Conservation (phyloP, 2,888 invertebrate genomes). For the Nyleta sp. region DNA sequence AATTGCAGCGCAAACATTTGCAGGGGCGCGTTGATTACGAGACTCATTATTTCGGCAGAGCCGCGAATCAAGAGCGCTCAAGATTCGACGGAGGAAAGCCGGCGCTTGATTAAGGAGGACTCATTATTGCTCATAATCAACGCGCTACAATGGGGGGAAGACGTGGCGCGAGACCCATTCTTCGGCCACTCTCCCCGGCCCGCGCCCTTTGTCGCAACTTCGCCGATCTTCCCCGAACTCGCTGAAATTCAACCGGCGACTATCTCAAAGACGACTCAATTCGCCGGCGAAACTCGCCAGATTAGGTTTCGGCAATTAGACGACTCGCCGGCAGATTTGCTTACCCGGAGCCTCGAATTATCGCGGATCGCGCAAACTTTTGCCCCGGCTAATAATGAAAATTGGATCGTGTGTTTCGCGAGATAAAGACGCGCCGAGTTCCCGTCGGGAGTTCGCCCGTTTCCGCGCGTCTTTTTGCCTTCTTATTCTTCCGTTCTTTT, state of each 20-base stretch:
- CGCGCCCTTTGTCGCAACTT: constrained; percentile 1
- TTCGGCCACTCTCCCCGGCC: neutral
- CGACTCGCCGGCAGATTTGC: constrained; percentile 60
- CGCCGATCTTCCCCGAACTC: too few species aligned
- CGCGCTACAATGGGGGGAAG: constrained; percentile 69
- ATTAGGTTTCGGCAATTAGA: constrained; percentile 70
- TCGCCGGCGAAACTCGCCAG: constrained; percentile 60
- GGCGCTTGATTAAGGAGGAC: constrained; percentile 67
- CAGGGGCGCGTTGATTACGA: constrained; percentile 76
- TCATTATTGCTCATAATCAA: constrained; percentile 80
- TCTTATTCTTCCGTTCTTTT: constrained; percentile 14
- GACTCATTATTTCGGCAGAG: constrained; percentile 79
- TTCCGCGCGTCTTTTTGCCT: neutral
- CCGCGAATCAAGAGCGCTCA: constrained; percentile 75
- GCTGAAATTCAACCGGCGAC: constrained; percentile 22
- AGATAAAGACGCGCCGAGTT: constrained; percentile 30
- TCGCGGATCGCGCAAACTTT: constrained; percentile 50
- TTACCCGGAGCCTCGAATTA: constrained; percentile 47
- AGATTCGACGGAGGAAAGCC: constrained; percentile 71
- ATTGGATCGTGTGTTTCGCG: constrained; percentile 55
- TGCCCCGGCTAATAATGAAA: constrained; percentile 49
- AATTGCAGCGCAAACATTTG: constrained; percentile 80
- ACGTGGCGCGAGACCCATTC: constrained; percentile 36
- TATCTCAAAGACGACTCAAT: constrained; percentile 47
- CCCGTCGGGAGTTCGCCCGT: constrained; percentile 10